These are phyloP conservation scores for Enoplosus armatus DNA, from an alignment of 2,797 vertebrate species.

Conservation along the genomic window DNA sequence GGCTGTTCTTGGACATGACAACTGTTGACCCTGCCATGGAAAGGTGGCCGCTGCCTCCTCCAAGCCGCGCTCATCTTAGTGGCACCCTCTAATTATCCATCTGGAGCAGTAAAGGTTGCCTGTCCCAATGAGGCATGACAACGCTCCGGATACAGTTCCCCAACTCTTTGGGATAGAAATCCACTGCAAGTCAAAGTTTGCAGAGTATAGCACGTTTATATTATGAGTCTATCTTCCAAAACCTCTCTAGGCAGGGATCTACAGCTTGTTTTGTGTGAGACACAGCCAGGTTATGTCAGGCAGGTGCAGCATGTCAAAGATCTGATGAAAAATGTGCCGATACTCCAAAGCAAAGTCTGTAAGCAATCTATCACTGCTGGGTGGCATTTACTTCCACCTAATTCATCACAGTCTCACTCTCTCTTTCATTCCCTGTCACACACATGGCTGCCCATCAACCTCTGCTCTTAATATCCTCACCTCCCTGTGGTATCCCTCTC, in stretches of 20 bases:
- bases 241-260: neutral
- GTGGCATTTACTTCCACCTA: conserved; percentile 30
- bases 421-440: conserved; percentile 8
- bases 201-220: conserved; percentile 1
- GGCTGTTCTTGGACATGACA: conserved; percentile 62
- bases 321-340: conserved; percentile 23
- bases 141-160: conserved; percentile 20
- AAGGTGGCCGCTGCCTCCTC: conserved; percentile 64
- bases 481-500: conserved; percentile 10
- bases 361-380: conserved; percentile 25
- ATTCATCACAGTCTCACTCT: conserved; percentile 30
- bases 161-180: conserved; percentile 18
- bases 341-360: conserved; percentile 40
- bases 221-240: neutral
- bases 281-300: conserved; percentile 7
- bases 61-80: conserved; percentile 51
- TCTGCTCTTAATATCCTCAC: conserved; percentile 21
- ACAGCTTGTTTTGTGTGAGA: neutral
- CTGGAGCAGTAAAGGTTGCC: conserved; percentile 62
- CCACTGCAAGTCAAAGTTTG: neutral
- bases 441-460: conserved; percentile 19
- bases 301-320: conserved; percentile 32
- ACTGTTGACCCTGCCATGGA: conserved; percentile 59
- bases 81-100: conserved; percentile 75
- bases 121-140: conserved; percentile 53